phyloP scores from a whole-genome alignment of 2,113 vertebrate genomes.

The Stomatorhinus ivindoensis region DNA sequence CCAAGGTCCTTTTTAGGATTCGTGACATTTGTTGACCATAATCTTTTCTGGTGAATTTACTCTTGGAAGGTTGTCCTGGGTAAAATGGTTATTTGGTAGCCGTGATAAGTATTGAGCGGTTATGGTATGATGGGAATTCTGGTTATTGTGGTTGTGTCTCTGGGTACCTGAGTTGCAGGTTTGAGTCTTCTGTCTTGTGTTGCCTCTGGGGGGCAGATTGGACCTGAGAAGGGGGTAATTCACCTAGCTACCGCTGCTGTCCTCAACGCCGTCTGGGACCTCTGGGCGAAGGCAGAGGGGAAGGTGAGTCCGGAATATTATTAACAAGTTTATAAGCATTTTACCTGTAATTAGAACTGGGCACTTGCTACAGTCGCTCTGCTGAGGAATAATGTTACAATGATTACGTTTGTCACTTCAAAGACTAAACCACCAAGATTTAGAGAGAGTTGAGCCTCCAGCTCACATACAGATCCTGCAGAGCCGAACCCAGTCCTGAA shows the following conservation, averaged over 20 bases:
- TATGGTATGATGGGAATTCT: neutral
- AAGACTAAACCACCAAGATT: neutral
- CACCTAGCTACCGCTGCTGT: constrained; percentile 61
- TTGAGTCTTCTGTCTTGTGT: neutral
- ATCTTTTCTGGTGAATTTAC: neutral
- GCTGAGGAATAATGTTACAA: neutral
- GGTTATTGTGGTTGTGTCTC: neutral
- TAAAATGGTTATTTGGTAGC: neutral
- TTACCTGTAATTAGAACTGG: neutral
- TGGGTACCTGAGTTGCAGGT: neutral
- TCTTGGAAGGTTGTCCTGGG: neutral
- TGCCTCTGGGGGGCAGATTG: constrained; percentile 46
- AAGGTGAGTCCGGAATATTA: constrained; percentile 50
- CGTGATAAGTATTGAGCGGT: neutral
- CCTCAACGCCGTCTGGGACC: constrained; percentile 72
- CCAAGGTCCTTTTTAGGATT: neutral
- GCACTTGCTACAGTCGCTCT: neutral
- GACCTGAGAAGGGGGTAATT: constrained; percentile 67
- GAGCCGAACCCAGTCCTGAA: neutral
- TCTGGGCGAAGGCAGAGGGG: constrained; percentile 65
- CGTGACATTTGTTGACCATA: neutral
- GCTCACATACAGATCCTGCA: neutral
- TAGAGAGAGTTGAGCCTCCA: neutral
- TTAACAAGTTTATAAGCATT: neutral
- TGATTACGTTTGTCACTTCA: neutral